phyloP scores from a whole-genome alignment of 2,797 vertebrate genomes.

The Poeciliopsis turneri region DNA sequence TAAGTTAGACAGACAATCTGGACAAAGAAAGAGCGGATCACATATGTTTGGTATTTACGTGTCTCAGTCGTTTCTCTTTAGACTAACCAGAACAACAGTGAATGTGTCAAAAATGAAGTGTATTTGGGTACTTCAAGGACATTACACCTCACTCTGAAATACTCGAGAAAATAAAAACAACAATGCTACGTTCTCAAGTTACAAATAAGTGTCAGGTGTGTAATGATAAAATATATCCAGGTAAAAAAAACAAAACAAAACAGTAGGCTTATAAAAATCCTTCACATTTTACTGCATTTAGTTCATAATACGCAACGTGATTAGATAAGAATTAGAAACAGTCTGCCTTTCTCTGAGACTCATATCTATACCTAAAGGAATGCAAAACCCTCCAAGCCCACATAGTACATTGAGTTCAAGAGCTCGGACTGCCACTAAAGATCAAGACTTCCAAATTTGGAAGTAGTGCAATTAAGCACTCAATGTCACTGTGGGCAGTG shows the following conservation, averaged over 20 bases:
- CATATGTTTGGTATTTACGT: slow-evolving; percentile 70
- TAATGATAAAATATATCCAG: slow-evolving; percentile 26
- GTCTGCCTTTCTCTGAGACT: slow-evolving; percentile 31
- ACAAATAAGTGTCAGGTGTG: slow-evolving; percentile 17
- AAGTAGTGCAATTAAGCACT: slow-evolving; percentile 72
- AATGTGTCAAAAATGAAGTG: slow-evolving; percentile 69
- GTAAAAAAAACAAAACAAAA: neutral
- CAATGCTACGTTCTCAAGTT: slow-evolving; percentile 24
- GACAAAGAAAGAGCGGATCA: slow-evolving; percentile 49
- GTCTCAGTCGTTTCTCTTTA: slow-evolving; percentile 58
- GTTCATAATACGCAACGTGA: slow-evolving; percentile 38
- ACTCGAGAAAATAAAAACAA: slow-evolving; percentile 33
- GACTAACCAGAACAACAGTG: slow-evolving; percentile 62
- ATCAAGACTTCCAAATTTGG: slow-evolving; percentile 71
- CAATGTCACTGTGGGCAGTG: slow-evolving; percentile 71
- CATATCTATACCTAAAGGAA: slow-evolving; percentile 66
- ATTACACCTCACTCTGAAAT: slow-evolving; percentile 37
- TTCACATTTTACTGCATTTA: slow-evolving; percentile 30
- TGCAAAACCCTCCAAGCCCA: slow-evolving; percentile 53
- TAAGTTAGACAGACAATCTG: slow-evolving; percentile 38
- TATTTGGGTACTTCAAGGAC: slow-evolving; percentile 43
- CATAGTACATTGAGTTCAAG: slow-evolving; percentile 64
- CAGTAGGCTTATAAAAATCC: slow-evolving; percentile 19
- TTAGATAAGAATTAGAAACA: slow-evolving; percentile 56
- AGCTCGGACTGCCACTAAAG: slow-evolving; percentile 66